Conservation (phyloP, 1,140 invertebrate genomes). For the Eriosoma lanigerum region DNA sequence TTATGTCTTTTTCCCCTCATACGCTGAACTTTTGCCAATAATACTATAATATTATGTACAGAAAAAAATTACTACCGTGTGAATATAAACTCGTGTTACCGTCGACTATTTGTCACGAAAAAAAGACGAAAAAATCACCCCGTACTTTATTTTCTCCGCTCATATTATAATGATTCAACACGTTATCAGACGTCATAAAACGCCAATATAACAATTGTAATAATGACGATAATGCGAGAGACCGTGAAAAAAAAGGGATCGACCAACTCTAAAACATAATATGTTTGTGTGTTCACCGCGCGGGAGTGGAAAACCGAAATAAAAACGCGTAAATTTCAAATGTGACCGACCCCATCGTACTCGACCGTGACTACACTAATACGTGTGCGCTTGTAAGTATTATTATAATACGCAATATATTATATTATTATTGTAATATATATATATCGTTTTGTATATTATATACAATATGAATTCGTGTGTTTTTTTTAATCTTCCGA, state of each 20-base stretch:
- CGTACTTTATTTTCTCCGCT: too few species aligned
- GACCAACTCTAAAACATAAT: background rate
- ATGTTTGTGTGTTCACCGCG: background rate
- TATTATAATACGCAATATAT: too few species aligned
- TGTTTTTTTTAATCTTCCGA: conserved; percentile 18
- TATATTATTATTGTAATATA: too few species aligned
- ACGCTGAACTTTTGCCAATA: background rate
- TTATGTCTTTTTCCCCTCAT: background rate
- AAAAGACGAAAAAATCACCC: background rate
- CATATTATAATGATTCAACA: conserved; percentile 11
- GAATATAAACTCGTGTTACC: conserved; percentile 22
- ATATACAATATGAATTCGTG: background rate
- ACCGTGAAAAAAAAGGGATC: conserved; percentile 1
- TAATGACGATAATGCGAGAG: conserved; percentile 10
- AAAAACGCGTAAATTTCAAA: conserved; percentile 33
- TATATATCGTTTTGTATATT: background rate
- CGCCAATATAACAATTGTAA: conserved; percentile 39
- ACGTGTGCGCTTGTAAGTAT: background rate
- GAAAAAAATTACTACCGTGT: conserved; percentile 12
- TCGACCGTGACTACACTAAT: background rate
- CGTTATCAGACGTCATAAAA: conserved; percentile 46
- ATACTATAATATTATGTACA: background rate
- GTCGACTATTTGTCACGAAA: conserved; percentile 39
- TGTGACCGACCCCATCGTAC: conserved; percentile 12
- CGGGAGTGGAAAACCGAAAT: conserved; percentile 24